Evolutionary conservation across 2,888 invertebrate species (phyloP).

Genomic region (Xestia c-nigrum): DNA sequence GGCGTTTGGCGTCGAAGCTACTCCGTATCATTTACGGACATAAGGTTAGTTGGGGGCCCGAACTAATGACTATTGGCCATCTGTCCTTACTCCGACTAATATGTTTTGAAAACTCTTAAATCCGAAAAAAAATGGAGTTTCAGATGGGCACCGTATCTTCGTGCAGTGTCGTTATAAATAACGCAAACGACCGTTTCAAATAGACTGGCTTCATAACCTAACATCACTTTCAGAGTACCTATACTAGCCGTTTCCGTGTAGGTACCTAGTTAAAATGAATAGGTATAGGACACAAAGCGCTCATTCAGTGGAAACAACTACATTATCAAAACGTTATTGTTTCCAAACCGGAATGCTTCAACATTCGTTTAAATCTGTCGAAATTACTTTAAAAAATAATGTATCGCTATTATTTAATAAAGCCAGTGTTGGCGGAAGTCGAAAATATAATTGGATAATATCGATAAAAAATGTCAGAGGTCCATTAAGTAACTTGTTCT

Average conservation of each 20-base stretch:
- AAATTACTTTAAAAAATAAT: constrained; percentile 21
- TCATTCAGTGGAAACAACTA: constrained; percentile 52
- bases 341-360: constrained; percentile 18
- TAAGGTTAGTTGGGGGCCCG: too few relatives aligned
- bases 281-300: constrained; percentile 51
- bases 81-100: too few relatives aligned
- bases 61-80: too few relatives aligned
- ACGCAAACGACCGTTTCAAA: constrained; percentile 13
- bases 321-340: constrained; percentile 48
- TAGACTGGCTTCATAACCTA: constrained; percentile 21
- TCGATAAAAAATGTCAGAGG: constrained; percentile 36
- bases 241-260: constrained; percentile 48
- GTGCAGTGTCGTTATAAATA: not conserved
- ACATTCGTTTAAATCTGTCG: constrained; percentile 8
- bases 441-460: constrained; percentile 13
- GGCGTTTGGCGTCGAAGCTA: too few relatives aligned
- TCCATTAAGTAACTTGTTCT: constrained; percentile 35
- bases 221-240: constrained; percentile 46
- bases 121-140: too few relatives aligned
- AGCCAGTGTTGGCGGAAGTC: constrained; percentile 37
- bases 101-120: too few relatives aligned
- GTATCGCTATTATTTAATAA: constrained; percentile 3
- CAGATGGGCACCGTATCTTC: too few relatives aligned
- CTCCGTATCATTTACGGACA: too few relatives aligned
- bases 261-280: constrained; percentile 43